Conservation (phyloP, 2,797 vertebrate genomes). For the Naso thynnoides region DNA sequence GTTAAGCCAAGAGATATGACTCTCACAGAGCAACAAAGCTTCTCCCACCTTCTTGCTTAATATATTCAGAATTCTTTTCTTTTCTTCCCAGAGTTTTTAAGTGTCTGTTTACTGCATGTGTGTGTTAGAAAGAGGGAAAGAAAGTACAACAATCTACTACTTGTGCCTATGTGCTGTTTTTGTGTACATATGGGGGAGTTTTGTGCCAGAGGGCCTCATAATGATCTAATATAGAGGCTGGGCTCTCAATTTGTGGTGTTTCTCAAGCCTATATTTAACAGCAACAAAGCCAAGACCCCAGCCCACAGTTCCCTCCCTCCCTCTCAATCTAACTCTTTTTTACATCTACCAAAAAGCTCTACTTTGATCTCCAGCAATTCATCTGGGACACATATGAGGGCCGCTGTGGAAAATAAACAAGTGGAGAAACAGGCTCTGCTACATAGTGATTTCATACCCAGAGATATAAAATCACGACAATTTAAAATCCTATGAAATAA, state of each 20-base stretch:
- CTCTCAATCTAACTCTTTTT: conserved; percentile 70
- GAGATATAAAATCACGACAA: conserved; percentile 53
- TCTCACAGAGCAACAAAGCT: conserved; percentile 12
- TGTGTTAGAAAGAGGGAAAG: conserved; percentile 19
- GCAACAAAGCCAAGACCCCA: conserved; percentile 77
- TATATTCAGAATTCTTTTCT: conserved; percentile 25
- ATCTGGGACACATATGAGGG: conserved; percentile 76
- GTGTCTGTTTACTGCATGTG: conserved; percentile 1
- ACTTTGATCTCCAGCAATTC: conserved; percentile 74
- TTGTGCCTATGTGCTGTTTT: conserved; percentile 11
- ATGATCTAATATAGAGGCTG: conserved; percentile 73
- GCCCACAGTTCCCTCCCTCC: conserved; percentile 80
- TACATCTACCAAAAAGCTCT: conserved; percentile 63
- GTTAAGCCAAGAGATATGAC: conserved; percentile 18
- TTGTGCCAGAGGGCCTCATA: conserved; percentile 54
- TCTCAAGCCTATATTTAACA: conserved; percentile 81
- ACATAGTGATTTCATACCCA: conserved; percentile 48
- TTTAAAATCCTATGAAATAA: conserved; percentile 47
- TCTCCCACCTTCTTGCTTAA: conserved; percentile 5
- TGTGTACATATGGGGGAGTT: conserved; percentile 39
- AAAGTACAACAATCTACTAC: conserved; percentile 28
- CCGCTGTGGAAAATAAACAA: conserved; percentile 69
- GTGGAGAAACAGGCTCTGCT: conserved; percentile 42
- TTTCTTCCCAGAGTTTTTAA: conserved; percentile 11
- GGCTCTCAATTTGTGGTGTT: conserved; percentile 76